These are phyloP conservation scores for Perizoma affinitatum DNA, from an alignment of 2,888 invertebrate genomes.

Conservation along the genomic window DNA sequence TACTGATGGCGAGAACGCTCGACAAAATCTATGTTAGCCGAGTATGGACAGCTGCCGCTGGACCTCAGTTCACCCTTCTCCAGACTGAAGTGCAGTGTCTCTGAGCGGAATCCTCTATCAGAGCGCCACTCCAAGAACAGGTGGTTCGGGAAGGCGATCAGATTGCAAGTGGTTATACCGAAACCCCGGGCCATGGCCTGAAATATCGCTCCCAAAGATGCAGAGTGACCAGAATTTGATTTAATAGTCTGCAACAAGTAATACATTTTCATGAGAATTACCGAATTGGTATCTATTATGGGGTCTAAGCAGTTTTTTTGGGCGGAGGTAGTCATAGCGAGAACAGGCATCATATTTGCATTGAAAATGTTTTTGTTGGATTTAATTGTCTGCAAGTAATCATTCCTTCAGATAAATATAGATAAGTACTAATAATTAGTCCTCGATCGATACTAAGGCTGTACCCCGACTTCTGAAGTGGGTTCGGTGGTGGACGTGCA, in stretches of 20 bases:
- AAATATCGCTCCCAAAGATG: slow-evolving; percentile 57
- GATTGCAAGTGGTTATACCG: slow-evolving; percentile 54
- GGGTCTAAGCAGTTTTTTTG: too few species aligned
- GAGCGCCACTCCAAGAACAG: slow-evolving; percentile 60
- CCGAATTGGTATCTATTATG: too few species aligned
- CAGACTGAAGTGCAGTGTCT: slow-evolving; percentile 47
- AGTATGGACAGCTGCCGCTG: slow-evolving; percentile 61
- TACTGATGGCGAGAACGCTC: slow-evolving; percentile 38
- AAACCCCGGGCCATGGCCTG: slow-evolving; percentile 61
- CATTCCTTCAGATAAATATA: too few species aligned
- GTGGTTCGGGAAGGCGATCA: slow-evolving; percentile 66
- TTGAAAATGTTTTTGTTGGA: too few species aligned
- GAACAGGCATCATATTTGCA: too few species aligned
- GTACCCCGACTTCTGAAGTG: too few species aligned
- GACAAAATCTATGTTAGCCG: slow-evolving; percentile 17
- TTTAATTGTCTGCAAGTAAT: too few species aligned
- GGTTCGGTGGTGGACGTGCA: too few species aligned
- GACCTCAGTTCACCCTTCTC: slow-evolving; percentile 52
- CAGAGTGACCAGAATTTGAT: slow-evolving; percentile 51
- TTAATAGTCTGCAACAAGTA: slow-evolving; percentile 50
- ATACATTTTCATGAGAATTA: too few species aligned
- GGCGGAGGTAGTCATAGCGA: too few species aligned
- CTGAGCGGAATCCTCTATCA: slow-evolving; percentile 4
- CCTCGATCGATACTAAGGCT: too few species aligned
- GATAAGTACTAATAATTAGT: too few species aligned